These are phyloP conservation scores for Pectinophora gossypiella DNA, from an alignment of 1,140 invertebrate species.

Conservation along the genomic window DNA sequence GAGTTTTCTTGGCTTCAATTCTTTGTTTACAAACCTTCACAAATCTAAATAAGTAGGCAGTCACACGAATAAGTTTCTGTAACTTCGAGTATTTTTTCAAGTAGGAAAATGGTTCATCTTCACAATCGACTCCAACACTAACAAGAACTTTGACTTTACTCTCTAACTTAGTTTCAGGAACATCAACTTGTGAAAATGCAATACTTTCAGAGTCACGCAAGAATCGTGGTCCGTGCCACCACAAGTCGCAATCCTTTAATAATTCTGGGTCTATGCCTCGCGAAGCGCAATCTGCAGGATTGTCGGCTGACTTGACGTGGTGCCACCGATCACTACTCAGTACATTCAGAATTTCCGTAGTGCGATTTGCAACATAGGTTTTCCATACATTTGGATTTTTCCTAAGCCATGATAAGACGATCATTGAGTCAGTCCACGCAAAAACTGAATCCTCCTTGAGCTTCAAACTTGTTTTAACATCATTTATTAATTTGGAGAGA, in stretches of 20 bases:
- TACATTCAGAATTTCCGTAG: conserved; percentile 8
- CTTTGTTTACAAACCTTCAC: too few relatives aligned
- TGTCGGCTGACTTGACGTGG: neutral
- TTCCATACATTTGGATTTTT: conserved; percentile 10
- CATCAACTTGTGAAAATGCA: too few relatives aligned
- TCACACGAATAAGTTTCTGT: too few relatives aligned
- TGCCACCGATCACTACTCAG: neutral
- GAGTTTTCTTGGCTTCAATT: neutral
- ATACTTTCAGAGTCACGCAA: neutral
- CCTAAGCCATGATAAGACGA: conserved; percentile 38
- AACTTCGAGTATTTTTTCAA: too few relatives aligned
- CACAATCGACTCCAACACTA: too few relatives aligned
- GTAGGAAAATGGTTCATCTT: too few relatives aligned
- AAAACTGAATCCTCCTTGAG: neutral
- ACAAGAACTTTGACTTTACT: too few relatives aligned
- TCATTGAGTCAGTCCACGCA: conserved; percentile 49
- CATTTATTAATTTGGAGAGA: conserved; percentile 9
- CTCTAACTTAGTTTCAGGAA: too few relatives aligned
- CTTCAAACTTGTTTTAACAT: neutral
- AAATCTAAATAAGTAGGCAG: too few relatives aligned
- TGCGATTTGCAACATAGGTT: conserved; percentile 48
- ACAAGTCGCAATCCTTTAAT: neutral
- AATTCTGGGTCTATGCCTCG: neutral
- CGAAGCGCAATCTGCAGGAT: conserved; percentile 4
- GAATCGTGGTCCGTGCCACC: neutral